Conservation (phyloP, 2,797 vertebrate genomes). For the Phrynocephalus vlangalii region DNA sequence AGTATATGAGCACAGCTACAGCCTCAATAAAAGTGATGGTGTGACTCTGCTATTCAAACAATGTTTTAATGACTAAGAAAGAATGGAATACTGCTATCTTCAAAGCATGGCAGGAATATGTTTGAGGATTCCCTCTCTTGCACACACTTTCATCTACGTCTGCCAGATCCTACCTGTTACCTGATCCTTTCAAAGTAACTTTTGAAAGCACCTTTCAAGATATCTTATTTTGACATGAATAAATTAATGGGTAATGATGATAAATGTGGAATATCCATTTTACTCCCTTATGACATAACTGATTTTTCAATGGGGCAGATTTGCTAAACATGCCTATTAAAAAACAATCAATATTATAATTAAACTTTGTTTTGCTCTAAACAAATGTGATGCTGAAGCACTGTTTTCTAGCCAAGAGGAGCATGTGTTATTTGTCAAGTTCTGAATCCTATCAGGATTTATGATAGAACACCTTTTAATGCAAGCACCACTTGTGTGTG, state of each 20-base stretch:
- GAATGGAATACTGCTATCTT: not conserved
- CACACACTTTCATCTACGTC: not conserved
- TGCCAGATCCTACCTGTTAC: not conserved
- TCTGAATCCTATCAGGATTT: not conserved
- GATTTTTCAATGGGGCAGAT: not conserved
- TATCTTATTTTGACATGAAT: not conserved
- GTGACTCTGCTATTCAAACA: not conserved
- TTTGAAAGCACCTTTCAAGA: not conserved
- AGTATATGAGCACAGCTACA: not conserved
- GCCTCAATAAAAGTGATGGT: not conserved
- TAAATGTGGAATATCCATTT: not conserved
- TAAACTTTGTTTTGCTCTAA: conserved; percentile 6
- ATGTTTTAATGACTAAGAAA: not conserved
- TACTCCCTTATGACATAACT: not conserved
- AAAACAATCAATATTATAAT: conserved; percentile 1
- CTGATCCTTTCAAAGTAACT: not conserved
- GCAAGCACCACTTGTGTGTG: not conserved
- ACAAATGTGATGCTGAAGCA: not conserved
- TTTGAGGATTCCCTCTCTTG: not conserved
- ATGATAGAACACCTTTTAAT: not conserved
- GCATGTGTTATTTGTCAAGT: conserved; percentile 18
- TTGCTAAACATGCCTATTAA: not conserved
- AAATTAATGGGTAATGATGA: not conserved
- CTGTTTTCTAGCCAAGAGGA: not conserved
- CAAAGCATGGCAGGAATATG: not conserved